Base-by-base conservation (phyloP, 2,888 invertebrate genomes). In the Synergus itoensis region DNA sequence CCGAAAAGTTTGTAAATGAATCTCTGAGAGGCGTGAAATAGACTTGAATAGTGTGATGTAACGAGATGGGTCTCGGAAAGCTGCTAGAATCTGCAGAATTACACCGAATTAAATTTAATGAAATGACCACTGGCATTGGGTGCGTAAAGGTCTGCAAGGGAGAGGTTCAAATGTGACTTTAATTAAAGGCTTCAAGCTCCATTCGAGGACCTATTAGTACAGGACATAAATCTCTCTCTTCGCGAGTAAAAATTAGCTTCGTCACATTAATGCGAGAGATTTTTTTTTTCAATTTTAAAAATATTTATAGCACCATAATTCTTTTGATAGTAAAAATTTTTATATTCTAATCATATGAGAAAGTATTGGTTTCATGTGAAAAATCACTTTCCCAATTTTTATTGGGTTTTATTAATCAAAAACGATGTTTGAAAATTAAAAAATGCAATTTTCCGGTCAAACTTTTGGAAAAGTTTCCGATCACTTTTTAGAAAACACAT, bases 171-270 rank as follows among this genome's bases (percentile, higher is more conserved):
- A 73, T 73, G 53, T n/a, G 69, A 73, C 36, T 73, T 73, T 73
- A 53, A 73, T 73, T 73, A 73, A 73, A 73, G 36, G 5, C 7
- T 36, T 5, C 36, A 7, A 28, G 21, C 69, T 69, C 69, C 48
- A 73, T 73, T 73, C 36, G n/a, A 53, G 48, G 69, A 73, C 9
- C 69, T 73, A 73, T 73, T 73, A 73, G 69, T 28, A 36, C 21
- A 69, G 48, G 45, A 48, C 8, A 53, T 69, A 53, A 73, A 73
- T 73, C 69, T 73, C 53, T 53, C 45, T 69, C 28, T 21, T 69
- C n/a, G 21, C 7, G 16, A 16, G 28, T 36, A 28, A 21, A 48
- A 69, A 69, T 69, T 69, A 69, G 43, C 69, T 48, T 8, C 43
- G n/a, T 8, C 43, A 40, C 36, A 41, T 14, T 48, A 69, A 57